Base-by-base conservation (phyloP, 2,888 invertebrate genomes). In the Brenthis hecate region DNA sequence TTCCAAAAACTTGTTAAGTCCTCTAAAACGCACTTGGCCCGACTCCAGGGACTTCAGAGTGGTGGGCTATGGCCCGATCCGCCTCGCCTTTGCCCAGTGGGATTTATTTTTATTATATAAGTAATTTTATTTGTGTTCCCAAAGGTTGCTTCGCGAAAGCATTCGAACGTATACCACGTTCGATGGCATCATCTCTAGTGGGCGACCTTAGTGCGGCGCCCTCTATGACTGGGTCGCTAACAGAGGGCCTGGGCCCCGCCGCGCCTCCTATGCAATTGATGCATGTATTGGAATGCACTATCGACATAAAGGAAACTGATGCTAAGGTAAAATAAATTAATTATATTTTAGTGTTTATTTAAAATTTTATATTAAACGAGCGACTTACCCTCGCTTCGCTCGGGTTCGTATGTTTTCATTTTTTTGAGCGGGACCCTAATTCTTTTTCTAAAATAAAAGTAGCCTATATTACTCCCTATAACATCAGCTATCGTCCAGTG, bases 281-380 rank as follows among this genome's bases (percentile, higher is more conserved):
- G 84, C 97, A 97, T 82, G 96, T 97, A 65, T 97, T 99, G 78
- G 97, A 98, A 84, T 98, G 98, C 63, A 96, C 96, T 65, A 93
- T 99, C 75, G 99, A 99, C 86, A 97, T 99, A 73, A 97, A 97
- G 82, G 98, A 98, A 89, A 97, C 97, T 58, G 98, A 98, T 81
- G 96, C 97, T 63, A 97, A 97, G 93, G 92, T 92, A 74, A 43
- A 36, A 36, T 13, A 28, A 56, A 32, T n/a, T 6, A 47, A 43
- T 57, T 19, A 28, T 32, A 11, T 28, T 32, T 16, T 28, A 19
- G 16, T 3, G 1, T 51, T 16, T 28, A 28, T 28, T 28, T 4
- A 28, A 28, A 28, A 4, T 28, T 28, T 28, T 28, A 28, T 19
- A 28, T 4, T 28, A 4, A 28, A 28, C 5, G 0, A 28, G 28